These are phyloP conservation scores for Plusia festucae DNA, from an alignment of 2,888 invertebrate species.

Conservation along the genomic window DNA sequence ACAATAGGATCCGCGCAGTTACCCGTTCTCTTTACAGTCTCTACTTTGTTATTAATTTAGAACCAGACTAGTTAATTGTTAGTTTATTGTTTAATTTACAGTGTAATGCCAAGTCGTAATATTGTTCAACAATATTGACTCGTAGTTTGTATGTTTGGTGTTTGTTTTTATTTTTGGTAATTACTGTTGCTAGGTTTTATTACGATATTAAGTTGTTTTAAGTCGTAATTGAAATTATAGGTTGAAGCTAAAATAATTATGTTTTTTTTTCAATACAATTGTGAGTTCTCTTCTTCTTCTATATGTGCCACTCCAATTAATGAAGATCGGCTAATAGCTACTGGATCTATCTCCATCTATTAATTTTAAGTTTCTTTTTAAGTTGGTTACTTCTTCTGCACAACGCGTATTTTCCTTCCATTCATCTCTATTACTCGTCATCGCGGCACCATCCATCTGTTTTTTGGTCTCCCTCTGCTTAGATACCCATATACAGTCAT, in stretches of 20 bases:
- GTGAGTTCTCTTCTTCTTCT: no score
- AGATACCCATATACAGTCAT: no score
- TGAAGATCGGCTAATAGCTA: no score
- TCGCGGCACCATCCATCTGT: no score
- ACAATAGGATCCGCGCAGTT: constrained; percentile 32
- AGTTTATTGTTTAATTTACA: constrained; percentile 36
- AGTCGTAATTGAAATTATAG: not conserved
- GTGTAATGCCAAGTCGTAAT: constrained; percentile 33
- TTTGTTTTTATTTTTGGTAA: not conserved
- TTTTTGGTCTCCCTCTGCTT: no score
- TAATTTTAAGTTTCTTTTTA: no score
- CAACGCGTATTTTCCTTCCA: no score
- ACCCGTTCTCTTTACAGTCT: constrained; percentile 17
- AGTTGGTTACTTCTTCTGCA: no score
- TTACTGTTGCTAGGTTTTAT: not conserved
- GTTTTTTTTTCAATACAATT: no score
- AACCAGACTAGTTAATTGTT: constrained; percentile 38
- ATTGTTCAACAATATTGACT: constrained; percentile 16
- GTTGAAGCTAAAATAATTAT: not conserved
- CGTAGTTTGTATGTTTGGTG: constrained; percentile 17
- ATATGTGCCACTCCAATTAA: no score
- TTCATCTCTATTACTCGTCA: no score
- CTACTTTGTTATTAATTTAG: constrained; percentile 46
- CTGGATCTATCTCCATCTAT: no score
- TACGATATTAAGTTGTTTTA: not conserved